Evolutionary conservation across 2,888 invertebrate species (phyloP), one percentile per base, ranked within the genome.

Genomic region (Trichogramma evanescens): DNA sequence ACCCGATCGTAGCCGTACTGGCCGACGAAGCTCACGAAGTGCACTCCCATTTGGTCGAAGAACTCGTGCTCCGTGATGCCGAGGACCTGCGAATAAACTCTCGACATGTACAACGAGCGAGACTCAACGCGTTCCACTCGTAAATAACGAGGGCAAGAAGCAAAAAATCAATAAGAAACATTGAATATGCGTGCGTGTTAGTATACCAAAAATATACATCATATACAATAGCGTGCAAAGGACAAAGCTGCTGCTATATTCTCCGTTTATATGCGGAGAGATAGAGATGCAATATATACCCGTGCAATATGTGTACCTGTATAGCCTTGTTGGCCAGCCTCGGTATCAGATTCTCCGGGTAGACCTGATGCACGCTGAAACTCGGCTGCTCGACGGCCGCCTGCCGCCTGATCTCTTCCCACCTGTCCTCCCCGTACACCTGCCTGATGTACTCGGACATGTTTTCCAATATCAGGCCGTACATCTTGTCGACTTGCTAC

Each of bases 1-100:
- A 95, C 93, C 56, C 92, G 82, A 80, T 96, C 95, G 79, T 97
- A 96, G 9, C 95, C 96, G 73, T 95, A 96, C 70, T 95, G 94
- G 39, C 93, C 89, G 6, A 97, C 93, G 77, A 93, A 96, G 6
- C 89, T 87, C 42, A 96, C 94, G 80, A 96, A 97, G 74, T 91
- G 90, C 0, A 91, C 91, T 0, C 97, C 97, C 89, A 96, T 91
- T 71, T 89, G 89, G 76, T 94, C 93, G 86, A 96, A 93, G 74
- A 97, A 91, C 68, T 94, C 92, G 42, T 87, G 86, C 71, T 93
- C 92, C 41, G 89, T 84, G n/a, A 93, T 84, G n/a, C 89, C 89
- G 55, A 94, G 81, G 4, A 93, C 87, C 93, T 94, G 80, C 44
- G 40, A 38, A 53, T 43, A 9, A 1, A 8, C 53, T 8, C 43